Evolutionary conservation across 2,888 invertebrate genomes (phyloP), one percentile per base, ranked within the genome.

Genomic region (Acanthosepion pharaonis): DNA sequence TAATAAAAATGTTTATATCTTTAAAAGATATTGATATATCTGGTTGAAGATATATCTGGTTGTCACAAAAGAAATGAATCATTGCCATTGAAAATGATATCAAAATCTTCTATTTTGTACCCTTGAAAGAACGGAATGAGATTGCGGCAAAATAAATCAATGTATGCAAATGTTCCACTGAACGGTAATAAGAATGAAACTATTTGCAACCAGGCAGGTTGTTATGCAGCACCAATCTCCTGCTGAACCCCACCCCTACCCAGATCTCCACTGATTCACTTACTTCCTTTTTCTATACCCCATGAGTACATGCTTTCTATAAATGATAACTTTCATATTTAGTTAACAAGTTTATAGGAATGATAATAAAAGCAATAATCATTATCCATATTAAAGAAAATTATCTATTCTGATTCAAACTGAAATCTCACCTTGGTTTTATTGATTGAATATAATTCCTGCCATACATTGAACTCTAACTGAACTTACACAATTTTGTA

Each of bases 111-210:
- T 23, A 25, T 25, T 64, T 28, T 23, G 23, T 25, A 64, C 25
- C 23, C 64, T 64, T 8, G 64, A 64, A 25, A 64, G 64, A 28
- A 23, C 25, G 23, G 28, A 64, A 64, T 64, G 64, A 64, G 64
- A 64, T 64, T 64, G 64, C 64, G 64, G 64, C 64, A 64, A 64
- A 64, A 64, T 64, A 64, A 64, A 64, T 64, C 64, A 64, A 64
- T 64, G 64, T 25, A 64, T 64, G 64, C 64, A 64, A 64, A 64
- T 64, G 64, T 64, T 64, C 25, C 23, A 64, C 28, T 23, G 64
- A 64, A 28, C 64, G 64, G 64, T 64, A 23, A 64, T 25, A 64
- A 64, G 64, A 64, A 28, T 25, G 64, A 64, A 64, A 64, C 64
- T 28, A 64, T 64, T 64, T 64, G 64, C 64, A 64, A 64, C 23